Percentiles rank a stretch among this genome's conserved stretches.
phyloP scores from a whole-genome alignment of 2,113 vertebrate genomes.

The Maccullochella peelii region DNA sequence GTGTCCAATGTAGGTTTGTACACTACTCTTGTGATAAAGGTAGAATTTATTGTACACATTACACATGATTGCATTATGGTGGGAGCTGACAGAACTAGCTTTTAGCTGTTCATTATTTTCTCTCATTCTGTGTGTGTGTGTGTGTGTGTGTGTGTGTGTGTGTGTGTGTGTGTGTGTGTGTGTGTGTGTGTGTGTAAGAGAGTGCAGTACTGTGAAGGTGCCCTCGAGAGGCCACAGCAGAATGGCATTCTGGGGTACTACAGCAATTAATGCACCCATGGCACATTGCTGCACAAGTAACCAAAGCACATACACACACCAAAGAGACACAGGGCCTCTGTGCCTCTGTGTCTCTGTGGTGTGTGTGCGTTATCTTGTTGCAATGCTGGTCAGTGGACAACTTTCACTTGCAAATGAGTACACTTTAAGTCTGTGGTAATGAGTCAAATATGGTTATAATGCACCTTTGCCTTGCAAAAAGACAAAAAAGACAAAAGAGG shows the following conservation, averaged over 20 bases:
- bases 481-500: conserved; percentile 5
- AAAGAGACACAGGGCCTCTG: background rate
- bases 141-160: background rate
- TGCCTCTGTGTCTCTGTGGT: background rate
- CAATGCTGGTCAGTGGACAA: background rate
- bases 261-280: conserved; percentile 66
- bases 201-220: conserved; percentile 49
- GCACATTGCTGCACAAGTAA: conserved; percentile 54
- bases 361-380: background rate
- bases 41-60: background rate
- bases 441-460: conserved; percentile 15
- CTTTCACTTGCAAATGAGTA: background rate
- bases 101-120: conserved; percentile 15
- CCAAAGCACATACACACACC: background rate
- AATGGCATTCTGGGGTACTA: conserved; percentile 64
- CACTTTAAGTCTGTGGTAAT: background rate
- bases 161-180: conserved; percentile 2
- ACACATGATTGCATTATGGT: background rate
- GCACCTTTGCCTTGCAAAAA: background rate
- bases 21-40: background rate
- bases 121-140: background rate
- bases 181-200: conserved; percentile 9
- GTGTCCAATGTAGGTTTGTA: background rate
- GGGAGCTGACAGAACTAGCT: background rate
- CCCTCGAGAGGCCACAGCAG: conserved; percentile 54